Evolutionary conservation across 2,113 vertebrate species (phyloP).

Genomic region (Holacanthus passer): DNA sequence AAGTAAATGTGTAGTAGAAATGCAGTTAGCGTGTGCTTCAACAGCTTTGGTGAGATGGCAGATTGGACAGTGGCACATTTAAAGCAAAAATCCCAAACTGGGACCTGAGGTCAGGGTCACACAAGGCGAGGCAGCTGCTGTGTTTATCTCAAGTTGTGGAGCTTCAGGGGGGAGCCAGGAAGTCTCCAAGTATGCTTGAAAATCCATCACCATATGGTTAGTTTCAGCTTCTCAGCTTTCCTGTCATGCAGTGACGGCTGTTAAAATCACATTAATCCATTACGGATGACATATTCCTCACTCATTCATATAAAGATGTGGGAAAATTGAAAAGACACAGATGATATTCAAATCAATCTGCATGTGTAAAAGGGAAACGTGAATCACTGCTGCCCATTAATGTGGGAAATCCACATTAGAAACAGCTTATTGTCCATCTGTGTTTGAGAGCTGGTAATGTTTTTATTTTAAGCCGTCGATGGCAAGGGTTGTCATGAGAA

Average conservation of each 20-base stretch:
- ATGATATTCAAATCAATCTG: neutral
- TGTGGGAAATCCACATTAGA: neutral
- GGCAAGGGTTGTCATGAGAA: conserved; percentile 12
- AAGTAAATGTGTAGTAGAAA: neutral
- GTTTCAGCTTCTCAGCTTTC: neutral
- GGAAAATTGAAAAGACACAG: neutral
- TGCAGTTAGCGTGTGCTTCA: neutral
- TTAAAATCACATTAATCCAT: neutral
- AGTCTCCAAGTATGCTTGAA: conserved; percentile 22
- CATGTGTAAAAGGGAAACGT: neutral
- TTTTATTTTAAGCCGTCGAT: neutral
- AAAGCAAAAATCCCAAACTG: conserved; percentile 14
- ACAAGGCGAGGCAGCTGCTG: conserved; percentile 6
- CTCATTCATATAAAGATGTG: neutral
- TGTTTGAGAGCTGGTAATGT: neutral
- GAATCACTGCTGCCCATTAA: neutral
- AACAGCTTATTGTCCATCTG: neutral
- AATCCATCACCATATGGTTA: conserved; percentile 34
- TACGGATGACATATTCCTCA: neutral
- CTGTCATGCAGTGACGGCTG: neutral
- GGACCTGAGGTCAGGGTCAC: conserved; percentile 7
- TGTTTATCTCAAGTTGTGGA: conserved; percentile 22
- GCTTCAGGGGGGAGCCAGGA: conserved; percentile 34
- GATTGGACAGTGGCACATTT: conserved; percentile 5
- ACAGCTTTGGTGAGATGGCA: conserved; percentile 5